A percentile compares a stretch with the other conserved stretches of the same genome.
phyloP scores from a whole-genome alignment of 2,888 invertebrate genomes.

The Temnothorax unifasciatus region DNA sequence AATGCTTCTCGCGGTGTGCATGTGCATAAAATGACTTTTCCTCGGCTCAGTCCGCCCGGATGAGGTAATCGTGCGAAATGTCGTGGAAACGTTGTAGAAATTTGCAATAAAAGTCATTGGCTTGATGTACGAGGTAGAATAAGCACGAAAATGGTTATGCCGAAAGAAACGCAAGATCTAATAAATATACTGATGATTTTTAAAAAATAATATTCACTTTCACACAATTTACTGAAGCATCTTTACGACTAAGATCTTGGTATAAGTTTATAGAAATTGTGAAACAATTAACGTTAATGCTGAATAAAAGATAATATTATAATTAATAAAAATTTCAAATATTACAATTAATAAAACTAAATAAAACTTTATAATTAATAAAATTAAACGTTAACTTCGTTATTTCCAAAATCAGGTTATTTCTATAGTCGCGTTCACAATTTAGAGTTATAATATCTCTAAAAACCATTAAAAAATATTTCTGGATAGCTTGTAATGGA shows the following conservation, averaged over 20 bases:
- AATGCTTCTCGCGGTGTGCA: not conserved
- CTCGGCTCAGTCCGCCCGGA: not conserved
- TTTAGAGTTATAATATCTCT: not conserved
- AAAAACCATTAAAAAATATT: not conserved
- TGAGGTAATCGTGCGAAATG: conserved; percentile 26
- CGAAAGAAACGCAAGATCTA: not conserved
- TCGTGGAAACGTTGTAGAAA: not conserved
- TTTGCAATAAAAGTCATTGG: not conserved
- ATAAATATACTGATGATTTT: not conserved
- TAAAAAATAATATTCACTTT: not conserved
- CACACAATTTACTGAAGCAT: not conserved
- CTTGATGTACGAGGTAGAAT: not conserved
- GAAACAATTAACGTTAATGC: not conserved
- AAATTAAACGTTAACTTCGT: not conserved
- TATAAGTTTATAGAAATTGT: not conserved
- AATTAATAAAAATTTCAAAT: not conserved
- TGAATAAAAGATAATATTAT: not conserved
- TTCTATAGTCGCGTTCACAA: not conserved
- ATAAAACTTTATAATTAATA: not conserved
- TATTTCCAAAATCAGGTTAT: not conserved
- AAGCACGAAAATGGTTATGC: not conserved
- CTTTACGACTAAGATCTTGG: not conserved
- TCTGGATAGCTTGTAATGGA: not conserved
- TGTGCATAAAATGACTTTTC: not conserved
- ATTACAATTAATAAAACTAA: not conserved